phyloP scores from a whole-genome alignment of 1,140 invertebrate species.

The Wasmannia auropunctata region DNA sequence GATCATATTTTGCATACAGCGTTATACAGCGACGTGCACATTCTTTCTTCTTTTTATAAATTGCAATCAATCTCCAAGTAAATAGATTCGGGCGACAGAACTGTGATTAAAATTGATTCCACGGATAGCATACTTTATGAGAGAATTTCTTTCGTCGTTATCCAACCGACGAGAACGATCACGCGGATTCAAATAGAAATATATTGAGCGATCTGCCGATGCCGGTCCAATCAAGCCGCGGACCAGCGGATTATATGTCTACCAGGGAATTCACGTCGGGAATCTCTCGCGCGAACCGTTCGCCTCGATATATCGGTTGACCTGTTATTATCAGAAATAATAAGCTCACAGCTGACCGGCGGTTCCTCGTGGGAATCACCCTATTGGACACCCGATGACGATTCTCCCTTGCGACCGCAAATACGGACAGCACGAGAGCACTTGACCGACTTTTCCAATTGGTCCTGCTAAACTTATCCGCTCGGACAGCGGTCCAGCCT shows the following conservation, averaged over 20 bases:
- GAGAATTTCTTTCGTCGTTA: conserved; percentile 55
- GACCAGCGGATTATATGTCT: conserved; percentile 51
- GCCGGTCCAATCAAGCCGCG: conserved; percentile 51
- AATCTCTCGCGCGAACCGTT: conserved; percentile 27
- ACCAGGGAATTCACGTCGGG: conserved; percentile 41
- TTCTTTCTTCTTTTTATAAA: conserved; percentile 10
- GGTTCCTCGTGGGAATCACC: conserved; percentile 54
- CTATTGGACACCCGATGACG: conserved; percentile 45
- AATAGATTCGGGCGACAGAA: conserved; percentile 51
- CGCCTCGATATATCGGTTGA: conserved; percentile 56
- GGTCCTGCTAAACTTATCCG: conserved; percentile 67
- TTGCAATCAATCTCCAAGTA: conserved; percentile 47
- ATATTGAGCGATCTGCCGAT: conserved; percentile 38
- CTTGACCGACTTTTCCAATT: conserved; percentile 74
- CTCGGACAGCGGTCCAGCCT: conserved; percentile 50
- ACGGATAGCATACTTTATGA: conserved; percentile 48
- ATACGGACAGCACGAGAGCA: conserved; percentile 56
- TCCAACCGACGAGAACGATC: conserved; percentile 19
- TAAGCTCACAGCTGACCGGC: conserved; percentile 48
- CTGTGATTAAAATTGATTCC: conserved; percentile 56
- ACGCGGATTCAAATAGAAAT: conserved; percentile 56
- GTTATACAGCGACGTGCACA: not conserved
- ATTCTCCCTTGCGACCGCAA: conserved; percentile 55
- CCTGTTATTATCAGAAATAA: conserved; percentile 67
- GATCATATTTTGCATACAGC: conserved; percentile 33